Evolutionary conservation across 2,113 vertebrate species (phyloP), one percentile per base, ranked within the genome.

Genomic region (Rhabdomys dilectus): DNA sequence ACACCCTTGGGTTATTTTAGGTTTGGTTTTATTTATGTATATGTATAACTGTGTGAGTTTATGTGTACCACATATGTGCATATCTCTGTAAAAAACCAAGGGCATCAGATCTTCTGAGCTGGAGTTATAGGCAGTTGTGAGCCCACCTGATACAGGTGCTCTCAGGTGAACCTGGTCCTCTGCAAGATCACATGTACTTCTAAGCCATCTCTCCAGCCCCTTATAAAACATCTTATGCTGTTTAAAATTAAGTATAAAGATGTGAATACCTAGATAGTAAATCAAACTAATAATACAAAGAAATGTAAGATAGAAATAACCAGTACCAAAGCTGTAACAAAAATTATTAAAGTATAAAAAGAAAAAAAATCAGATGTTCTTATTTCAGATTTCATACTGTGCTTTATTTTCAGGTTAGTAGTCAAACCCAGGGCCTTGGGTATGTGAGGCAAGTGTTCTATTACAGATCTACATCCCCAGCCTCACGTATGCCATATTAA

Each of bases 231-330:
- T 66, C 88, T 77, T n/a, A 51, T 51, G 51, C 34, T 92, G 51
- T 56, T 88, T 39, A 90, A 92, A 97, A 62, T 85, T 66, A 85
- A 94, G 36, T 77, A 91, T 34, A 36, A 86, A 95, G 68, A 89
- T 1, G 29, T 24, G 12, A 70, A 36, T 53, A 91, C 3, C 19
- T 70, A 48, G 16, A 16, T 36, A 76, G 66, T 68, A 39, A 39
- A 95, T 36, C 90, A 31, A 92, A 64, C 31, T 88, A 31, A 36
- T 76, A 15, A 93, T 29, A 16, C n/a, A 45, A 91, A 62, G 39
- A 84, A 93, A 96, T 64, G 81, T 36, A 81, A 24, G 11, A 34
- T 68, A 21, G 88, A 78, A 53, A 51, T 16, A 92, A 81, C 31
- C 77, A 93, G 87, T 84, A n/a, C 22, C 64, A 68, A 68, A 68